A percentile compares a stretch with the other conserved stretches of the same genome.
These are phyloP conservation scores for Proales similis DNA, from an alignment of 1,140 invertebrate genomes.

Conservation along the genomic window DNA sequence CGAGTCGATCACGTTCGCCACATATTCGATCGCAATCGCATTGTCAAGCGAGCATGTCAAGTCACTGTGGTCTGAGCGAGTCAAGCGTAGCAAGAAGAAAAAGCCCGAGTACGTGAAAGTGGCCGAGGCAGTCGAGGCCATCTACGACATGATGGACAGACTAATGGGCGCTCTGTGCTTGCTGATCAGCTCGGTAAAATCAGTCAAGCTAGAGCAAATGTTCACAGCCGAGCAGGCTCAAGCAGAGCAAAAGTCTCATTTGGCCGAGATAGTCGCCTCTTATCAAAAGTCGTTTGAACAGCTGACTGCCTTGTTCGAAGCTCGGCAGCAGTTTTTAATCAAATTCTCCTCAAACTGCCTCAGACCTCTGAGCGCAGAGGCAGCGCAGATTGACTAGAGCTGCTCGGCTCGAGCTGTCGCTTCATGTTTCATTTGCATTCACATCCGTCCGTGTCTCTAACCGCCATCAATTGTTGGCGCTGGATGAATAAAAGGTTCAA, in stretches of 20 bases:
- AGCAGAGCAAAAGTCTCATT: not conserved
- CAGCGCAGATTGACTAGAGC: not conserved
- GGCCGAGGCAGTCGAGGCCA: not conserved
- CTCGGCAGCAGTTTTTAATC: slow-evolving; percentile 6
- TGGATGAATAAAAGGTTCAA: slow-evolving; percentile 22
- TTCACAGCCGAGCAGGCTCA: not conserved
- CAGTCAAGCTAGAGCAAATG: not conserved
- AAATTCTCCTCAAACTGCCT: slow-evolving; percentile 10
- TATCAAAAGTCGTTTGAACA: slow-evolving; percentile 28
- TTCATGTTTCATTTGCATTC: no score
- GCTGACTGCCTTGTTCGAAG: not conserved
- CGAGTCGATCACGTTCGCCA: no score
- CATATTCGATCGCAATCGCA: no score
- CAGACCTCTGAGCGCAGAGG: not conserved
- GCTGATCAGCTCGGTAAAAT: slow-evolving; percentile 11
- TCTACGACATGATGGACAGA: not conserved
- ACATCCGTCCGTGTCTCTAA: no score
- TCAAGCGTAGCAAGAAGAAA: no score
- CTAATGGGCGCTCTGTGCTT: no score
- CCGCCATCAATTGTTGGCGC: no score
- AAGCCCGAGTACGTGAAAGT: slow-evolving; percentile 8
- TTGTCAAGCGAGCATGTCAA: no score
- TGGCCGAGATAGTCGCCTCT: not conserved
- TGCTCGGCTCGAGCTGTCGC: not conserved
- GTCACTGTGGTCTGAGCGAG: no score